A percentile compares a stretch with the other conserved stretches of the same genome.
Evolutionary conservation across 2,888 invertebrate species (phyloP).

Genomic region (Ormyrus rosae): DNA sequence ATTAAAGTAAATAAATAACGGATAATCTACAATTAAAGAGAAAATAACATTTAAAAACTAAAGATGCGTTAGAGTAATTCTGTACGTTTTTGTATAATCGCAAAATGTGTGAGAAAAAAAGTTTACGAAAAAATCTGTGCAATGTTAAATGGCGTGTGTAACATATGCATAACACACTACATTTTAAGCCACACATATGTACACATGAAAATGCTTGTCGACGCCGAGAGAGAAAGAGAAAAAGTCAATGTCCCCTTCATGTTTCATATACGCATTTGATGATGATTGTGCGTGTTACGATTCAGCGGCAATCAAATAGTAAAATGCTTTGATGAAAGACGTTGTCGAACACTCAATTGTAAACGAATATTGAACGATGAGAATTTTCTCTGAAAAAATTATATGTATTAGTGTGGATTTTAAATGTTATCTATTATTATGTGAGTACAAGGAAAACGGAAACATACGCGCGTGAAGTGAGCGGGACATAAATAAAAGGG

Average conservation of each 20-base stretch:
- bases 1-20: slow-evolving; percentile 1
- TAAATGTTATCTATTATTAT: slow-evolving; percentile 37
- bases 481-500: slow-evolving; percentile 48
- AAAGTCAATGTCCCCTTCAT: slow-evolving; percentile 41
- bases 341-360: slow-evolving; percentile 21
- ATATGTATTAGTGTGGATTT: slow-evolving; percentile 50
- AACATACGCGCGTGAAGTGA: not conserved
- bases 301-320: slow-evolving; percentile 53
- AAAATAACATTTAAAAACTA: slow-evolving; percentile 4
- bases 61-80: slow-evolving; percentile 32
- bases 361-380: slow-evolving; percentile 47
- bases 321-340: slow-evolving; percentile 43
- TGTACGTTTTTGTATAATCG: slow-evolving; percentile 50
- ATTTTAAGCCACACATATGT: slow-evolving; percentile 11
- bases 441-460: slow-evolving; percentile 16
- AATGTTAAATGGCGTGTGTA: slow-evolving; percentile 29
- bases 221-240: not conserved
- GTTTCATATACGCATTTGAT: slow-evolving; percentile 6
- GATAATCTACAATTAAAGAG: not conserved
- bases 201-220: slow-evolving; percentile 8
- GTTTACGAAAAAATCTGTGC: slow-evolving; percentile 33
- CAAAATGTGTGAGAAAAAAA: slow-evolving; percentile 18
- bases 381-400: slow-evolving; percentile 37
- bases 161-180: slow-evolving; percentile 18
- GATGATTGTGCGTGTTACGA: slow-evolving; percentile 47